Base-by-base conservation (phyloP, 2,113 vertebrate genomes). In the Clupea harengus region DNA sequence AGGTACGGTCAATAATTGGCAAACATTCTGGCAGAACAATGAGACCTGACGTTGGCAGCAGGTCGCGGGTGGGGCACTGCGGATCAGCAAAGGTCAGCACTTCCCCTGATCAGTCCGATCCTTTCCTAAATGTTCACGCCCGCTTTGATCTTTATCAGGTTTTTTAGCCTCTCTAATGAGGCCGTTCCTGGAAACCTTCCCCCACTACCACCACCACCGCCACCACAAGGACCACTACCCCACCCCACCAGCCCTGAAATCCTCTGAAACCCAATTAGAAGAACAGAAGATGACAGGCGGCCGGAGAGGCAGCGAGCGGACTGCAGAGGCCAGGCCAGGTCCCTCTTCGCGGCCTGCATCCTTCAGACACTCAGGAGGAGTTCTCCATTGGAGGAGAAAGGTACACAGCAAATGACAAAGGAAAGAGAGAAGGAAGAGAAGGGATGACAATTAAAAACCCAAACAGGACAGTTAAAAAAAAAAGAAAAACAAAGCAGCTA, bases 221-320 rank as follows among this genome's bases (percentile, higher is more conserved):
- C 47, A 28, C 8, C 72, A 2, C 11, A 78, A 10, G 28, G 13
- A 78, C 72, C 25, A 78, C 72, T 32, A n/a, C 17, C 11, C 72
- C 85, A 72, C 87, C 72, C 81, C 81, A 81, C 45, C 83, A 39
- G n/a, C 44, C 72, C 72, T 88, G 84, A 88, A 85, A 83, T 89
- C 87, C 72, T 88, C 83, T 91, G 88, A 93, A 92, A 87, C 89
- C 90, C 91, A 93, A 92, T 92, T 92, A 93, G 28, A 89, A 89
- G 90, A 93, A 93, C 86, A 81, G 89, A 91, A 90, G 91, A 83
- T 90, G 90, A 93, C 92, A 93, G 92, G 75, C 52, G 81, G 84
- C 82, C 84, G 88, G 84, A 81, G 86, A 87, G 88, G 86, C 88
- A 50, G 83, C 57, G 86, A 45, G n/a, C 6, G 78, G 83, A n/a